phyloP scores from a whole-genome alignment of 2,797 vertebrate genomes.

The Amniataba percoides region DNA sequence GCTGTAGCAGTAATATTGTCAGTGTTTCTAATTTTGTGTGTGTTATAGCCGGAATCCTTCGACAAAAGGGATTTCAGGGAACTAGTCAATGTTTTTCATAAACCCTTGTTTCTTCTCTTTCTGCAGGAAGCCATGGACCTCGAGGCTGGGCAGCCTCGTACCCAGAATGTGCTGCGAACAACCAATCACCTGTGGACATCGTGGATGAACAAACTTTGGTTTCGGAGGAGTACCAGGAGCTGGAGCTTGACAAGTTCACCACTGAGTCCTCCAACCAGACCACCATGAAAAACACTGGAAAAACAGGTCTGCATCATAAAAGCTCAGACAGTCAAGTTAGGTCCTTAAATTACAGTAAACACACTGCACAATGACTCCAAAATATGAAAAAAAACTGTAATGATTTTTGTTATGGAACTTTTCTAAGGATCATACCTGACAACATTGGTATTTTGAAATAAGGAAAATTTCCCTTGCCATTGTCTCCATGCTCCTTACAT shows the following conservation, averaged over 20 bases:
- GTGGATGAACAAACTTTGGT: constrained; percentile 87
- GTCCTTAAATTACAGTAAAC: neutral
- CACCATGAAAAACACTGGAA: constrained; percentile 99
- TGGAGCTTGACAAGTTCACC: constrained; percentile 93
- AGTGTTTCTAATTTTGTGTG: constrained; percentile 38
- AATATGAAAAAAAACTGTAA: neutral
- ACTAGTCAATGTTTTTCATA: constrained; percentile 27
- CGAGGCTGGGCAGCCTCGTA: constrained; percentile 91
- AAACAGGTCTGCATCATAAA: constrained; percentile 89
- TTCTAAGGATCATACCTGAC: too few relatives aligned
- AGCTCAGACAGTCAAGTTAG: neutral
- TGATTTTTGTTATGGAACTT: too few relatives aligned
- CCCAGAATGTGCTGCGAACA: constrained; percentile 90
- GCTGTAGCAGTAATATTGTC: constrained; percentile 30
- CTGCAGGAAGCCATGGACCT: constrained; percentile 92
- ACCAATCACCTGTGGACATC: constrained; percentile 98
- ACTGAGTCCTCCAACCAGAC: constrained; percentile 97
- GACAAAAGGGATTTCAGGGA: constrained; percentile 30
- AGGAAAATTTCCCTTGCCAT: too few relatives aligned
- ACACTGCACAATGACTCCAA: neutral
- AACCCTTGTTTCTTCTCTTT: constrained; percentile 52
- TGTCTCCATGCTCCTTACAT: too few relatives aligned
- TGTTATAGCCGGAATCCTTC: neutral
- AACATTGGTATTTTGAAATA: too few relatives aligned
- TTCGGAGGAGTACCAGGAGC: constrained; percentile 92